Conservation (phyloP, 2,797 vertebrate species). For the Channa striata region DNA sequence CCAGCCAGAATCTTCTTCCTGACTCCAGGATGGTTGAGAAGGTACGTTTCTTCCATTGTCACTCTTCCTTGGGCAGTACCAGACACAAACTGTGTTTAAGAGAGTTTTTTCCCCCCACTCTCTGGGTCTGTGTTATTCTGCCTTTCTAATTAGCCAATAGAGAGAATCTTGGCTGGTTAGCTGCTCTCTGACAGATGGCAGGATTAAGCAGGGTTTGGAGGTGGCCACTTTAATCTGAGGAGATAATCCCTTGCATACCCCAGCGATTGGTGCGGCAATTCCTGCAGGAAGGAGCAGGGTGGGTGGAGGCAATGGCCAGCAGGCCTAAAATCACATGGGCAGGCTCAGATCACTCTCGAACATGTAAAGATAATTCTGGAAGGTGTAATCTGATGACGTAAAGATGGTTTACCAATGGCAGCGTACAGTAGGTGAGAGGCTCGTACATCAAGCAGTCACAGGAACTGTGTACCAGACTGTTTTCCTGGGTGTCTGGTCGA, state of each 20-base stretch:
- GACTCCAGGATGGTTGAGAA: conserved; percentile 87
- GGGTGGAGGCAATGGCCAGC: conserved; percentile 51
- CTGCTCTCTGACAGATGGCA: conserved; percentile 89
- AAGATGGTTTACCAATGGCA: conserved; percentile 13
- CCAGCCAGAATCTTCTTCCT: conserved; percentile 91
- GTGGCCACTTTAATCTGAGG: conserved; percentile 83
- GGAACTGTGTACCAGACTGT: too few relatives aligned
- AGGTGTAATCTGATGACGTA: conserved; percentile 39
- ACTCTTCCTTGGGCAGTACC: background rate
- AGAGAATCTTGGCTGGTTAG: conserved; percentile 66
- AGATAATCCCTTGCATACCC: conserved; percentile 79
- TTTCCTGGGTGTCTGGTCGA: background rate
- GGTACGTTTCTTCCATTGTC: conserved; percentile 87
- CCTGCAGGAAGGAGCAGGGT: conserved; percentile 49
- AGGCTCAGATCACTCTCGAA: conserved; percentile 43
- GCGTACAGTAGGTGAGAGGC: background rate
- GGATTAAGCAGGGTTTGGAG: conserved; percentile 83
- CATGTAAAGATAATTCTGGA: conserved; percentile 71
- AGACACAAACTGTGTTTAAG: conserved; percentile 33
- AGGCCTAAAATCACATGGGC: conserved; percentile 41
- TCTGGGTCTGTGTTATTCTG: conserved; percentile 48
- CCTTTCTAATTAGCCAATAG: conserved; percentile 75
- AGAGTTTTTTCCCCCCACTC: conserved; percentile 19
- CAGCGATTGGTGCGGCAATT: conserved; percentile 73
- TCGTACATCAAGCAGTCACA: background rate